Percentiles rank a stretch among this genome's conserved stretches.
Evolutionary conservation across 64 coral and sea anemone genomes (phyloP).

Genomic region (Trachythela sp.): DNA sequence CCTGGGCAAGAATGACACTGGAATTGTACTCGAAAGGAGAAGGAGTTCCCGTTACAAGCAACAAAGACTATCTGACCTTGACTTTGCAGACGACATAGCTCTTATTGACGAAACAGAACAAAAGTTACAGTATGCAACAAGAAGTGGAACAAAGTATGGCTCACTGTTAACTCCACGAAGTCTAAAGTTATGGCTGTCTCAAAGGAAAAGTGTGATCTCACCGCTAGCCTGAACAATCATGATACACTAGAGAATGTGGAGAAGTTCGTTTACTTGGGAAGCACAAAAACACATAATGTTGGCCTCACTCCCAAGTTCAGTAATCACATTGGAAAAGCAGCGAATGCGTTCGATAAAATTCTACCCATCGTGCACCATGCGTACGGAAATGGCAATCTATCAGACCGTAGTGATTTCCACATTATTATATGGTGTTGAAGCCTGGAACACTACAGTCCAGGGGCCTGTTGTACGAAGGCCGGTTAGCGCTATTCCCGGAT

Average conservation of each 20-base stretch:
- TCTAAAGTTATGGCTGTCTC: constrained; percentile 31
- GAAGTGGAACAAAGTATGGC: constrained; percentile 16
- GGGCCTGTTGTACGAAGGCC: too few relatives aligned
- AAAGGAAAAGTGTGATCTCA: not conserved
- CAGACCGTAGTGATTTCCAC: not conserved
- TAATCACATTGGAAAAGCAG: constrained; percentile 35
- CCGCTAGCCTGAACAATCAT: not conserved
- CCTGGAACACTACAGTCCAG: too few relatives aligned
- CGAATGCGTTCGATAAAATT: constrained; percentile 39
- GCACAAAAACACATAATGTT: constrained; percentile 13
- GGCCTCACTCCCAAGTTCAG: constrained; percentile 18
- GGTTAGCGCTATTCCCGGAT: too few relatives aligned
- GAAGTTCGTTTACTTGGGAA: constrained; percentile 30
- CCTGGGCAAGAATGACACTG: constrained; percentile 16
- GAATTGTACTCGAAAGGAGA: constrained; percentile 24
- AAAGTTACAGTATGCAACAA: constrained; percentile 44
- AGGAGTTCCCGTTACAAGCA: constrained; percentile 33
- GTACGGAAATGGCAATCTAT: not conserved
- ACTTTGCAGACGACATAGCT: constrained; percentile 52
- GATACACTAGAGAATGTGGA: not conserved
- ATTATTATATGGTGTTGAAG: too few relatives aligned
- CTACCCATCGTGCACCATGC: constrained; percentile 7
- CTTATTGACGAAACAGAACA: constrained; percentile 44
- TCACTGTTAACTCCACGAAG: constrained; percentile 38
- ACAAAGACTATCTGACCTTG: constrained; percentile 42